Conservation (phyloP, 2,797 vertebrate genomes). For the Hemibagrus guttatus region DNA sequence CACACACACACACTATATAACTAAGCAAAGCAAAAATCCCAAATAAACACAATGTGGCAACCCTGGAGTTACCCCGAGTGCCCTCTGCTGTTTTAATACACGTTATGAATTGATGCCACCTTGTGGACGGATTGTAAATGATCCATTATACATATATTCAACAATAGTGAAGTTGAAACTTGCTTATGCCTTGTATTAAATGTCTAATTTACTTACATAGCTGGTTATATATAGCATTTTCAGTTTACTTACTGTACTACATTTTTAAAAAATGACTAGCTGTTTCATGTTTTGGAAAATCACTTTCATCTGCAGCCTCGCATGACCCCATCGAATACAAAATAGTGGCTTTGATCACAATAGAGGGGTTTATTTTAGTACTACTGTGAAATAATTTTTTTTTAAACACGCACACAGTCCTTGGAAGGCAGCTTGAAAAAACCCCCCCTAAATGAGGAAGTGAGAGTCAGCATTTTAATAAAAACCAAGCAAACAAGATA, state of each 20-base stretch:
- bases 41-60: neutral
- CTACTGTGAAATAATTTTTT: neutral
- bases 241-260: no score
- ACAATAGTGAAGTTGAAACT: neutral
- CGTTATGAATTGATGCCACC: neutral
- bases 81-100: neutral
- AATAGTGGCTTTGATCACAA: neutral
- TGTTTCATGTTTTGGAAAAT: neutral
- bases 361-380: neutral
- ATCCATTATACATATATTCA: neutral
- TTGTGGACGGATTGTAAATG: slow-evolving; percentile 7
- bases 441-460: neutral
- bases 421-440: neutral
- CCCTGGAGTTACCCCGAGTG: neutral
- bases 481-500: slow-evolving; percentile 1
- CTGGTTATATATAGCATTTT: neutral
- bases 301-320: neutral
- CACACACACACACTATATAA: neutral
- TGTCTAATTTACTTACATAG: neutral
- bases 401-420: neutral
- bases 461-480: neutral
- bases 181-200: neutral
- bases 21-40: neutral
- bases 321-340: neutral
- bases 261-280: no score